phyloP scores from a whole-genome alignment of 2,113 vertebrate genomes.

The Neoarius graeffei region DNA sequence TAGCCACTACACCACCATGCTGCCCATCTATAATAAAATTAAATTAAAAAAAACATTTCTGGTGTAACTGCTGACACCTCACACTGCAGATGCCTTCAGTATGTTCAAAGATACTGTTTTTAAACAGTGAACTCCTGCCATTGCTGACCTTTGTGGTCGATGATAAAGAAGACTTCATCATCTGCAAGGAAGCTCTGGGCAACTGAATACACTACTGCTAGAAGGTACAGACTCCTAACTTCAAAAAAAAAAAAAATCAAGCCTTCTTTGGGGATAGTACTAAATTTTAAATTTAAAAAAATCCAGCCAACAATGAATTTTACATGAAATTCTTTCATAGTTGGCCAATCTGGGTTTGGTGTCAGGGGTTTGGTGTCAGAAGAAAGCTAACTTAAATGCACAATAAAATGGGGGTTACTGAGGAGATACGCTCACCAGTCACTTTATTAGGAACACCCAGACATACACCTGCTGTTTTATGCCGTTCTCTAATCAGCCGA shows the following conservation, averaged over 20 bases:
- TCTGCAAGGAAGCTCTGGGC: constrained; percentile 5
- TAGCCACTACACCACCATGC: too few species aligned
- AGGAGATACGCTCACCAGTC: neutral
- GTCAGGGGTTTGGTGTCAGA: neutral
- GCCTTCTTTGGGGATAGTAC: too few species aligned
- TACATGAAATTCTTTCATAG: too few species aligned
- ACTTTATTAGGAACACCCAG: too few species aligned
- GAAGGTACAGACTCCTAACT: constrained; percentile 5
- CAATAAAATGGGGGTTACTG: neutral
- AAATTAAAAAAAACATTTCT: neutral
- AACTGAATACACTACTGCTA: constrained; percentile 37
- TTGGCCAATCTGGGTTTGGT: neutral
- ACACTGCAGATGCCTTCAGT: too few species aligned
- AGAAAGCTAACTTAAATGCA: neutral
- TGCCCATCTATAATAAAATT: too few species aligned
- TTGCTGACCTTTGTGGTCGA: constrained; percentile 25
- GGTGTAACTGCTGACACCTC: too few species aligned
- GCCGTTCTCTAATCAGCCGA: too few species aligned
- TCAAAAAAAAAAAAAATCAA: neutral
- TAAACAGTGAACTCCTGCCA: constrained; percentile 22
- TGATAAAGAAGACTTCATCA: constrained; percentile 22
- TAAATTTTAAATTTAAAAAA: neutral
- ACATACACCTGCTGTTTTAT: too few species aligned
- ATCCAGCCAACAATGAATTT: neutral
- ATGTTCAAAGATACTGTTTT: neutral